These are phyloP conservation scores for Rhyacichthys aspro DNA, from an alignment of 2,797 vertebrate species.

Conservation along the genomic window DNA sequence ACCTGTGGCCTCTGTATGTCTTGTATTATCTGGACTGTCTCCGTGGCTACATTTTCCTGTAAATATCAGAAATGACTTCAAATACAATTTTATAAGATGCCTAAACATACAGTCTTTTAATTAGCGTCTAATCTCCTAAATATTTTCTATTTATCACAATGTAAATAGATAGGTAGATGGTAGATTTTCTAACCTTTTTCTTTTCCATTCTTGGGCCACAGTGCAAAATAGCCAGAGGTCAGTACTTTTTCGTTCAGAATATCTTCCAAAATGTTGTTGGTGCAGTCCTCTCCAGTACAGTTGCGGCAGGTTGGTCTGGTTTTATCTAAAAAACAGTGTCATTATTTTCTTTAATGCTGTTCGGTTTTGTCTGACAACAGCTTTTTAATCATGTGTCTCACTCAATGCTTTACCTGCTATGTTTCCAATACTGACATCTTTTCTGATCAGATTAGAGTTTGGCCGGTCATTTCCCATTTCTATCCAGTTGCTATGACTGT, in stretches of 20 bases:
- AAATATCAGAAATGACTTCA: not conserved
- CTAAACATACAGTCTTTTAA: too few relatives aligned
- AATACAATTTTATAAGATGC: too few relatives aligned
- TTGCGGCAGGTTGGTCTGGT: not conserved
- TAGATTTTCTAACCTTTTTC: not conserved
- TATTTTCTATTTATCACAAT: too few relatives aligned
- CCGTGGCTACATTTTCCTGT: slow-evolving; percentile 84
- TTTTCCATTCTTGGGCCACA: not conserved
- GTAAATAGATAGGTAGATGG: too few relatives aligned
- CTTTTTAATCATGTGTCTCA: not conserved
- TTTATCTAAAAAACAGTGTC: not conserved
- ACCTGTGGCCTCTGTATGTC: slow-evolving; percentile 54
- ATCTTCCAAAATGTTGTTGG: slow-evolving; percentile 9
- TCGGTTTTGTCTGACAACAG: not conserved
- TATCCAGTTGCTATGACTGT: slow-evolving; percentile 17
- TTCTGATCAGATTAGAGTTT: slow-evolving; percentile 13
- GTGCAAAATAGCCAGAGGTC: not conserved
- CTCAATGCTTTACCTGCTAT: slow-evolving; percentile 10
- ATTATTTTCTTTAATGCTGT: not conserved
- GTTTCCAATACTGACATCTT: not conserved
- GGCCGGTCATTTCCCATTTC: slow-evolving; percentile 6
- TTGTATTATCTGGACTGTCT: slow-evolving; percentile 64
- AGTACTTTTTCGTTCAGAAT: not conserved
- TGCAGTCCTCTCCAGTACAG: slow-evolving; percentile 2
- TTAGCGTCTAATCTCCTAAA: too few relatives aligned